Percentiles rank a stretch among this genome's conserved stretches.
Conservation (phyloP, 2,113 vertebrate species). For the Eulemur macaco region DNA sequence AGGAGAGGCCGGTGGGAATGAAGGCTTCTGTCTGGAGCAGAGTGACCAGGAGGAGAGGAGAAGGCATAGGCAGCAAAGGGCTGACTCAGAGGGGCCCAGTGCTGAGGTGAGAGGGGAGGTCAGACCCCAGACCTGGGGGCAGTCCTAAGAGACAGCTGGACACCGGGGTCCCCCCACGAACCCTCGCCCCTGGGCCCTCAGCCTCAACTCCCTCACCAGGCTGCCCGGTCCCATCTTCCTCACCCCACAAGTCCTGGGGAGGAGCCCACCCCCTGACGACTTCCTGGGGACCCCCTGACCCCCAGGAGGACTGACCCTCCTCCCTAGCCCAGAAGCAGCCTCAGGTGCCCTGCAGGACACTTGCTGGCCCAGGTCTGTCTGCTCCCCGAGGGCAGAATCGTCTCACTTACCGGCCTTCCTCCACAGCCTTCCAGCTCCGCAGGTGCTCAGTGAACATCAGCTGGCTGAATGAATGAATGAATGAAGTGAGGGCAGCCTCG, state of each 20-base stretch:
- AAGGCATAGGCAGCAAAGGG: neutral
- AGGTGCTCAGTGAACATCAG: rapidly evolving
- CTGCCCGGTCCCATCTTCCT: neutral
- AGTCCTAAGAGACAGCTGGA: neutral
- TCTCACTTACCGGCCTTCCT: neutral
- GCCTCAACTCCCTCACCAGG: neutral
- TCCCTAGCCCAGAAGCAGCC: neutral
- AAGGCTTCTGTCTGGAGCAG: constrained; percentile 25
- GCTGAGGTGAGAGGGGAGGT: neutral
- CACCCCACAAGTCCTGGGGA: neutral
- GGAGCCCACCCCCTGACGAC: neutral
- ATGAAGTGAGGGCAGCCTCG: neutral
- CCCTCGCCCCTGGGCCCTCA: neutral
- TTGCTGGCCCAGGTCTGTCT: neutral
- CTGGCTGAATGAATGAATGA: neutral
- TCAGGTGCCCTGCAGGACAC: neutral
- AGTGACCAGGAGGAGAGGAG: neutral
- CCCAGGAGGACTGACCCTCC: neutral
- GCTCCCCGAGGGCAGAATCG: neutral
- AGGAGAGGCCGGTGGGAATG: constrained; percentile 43
- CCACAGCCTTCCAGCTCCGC: neutral
- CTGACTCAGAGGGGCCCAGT: neutral
- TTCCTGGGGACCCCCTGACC: neutral
- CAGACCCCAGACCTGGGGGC: neutral
- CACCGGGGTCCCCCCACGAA: neutral